Percentiles rank a stretch among this genome's conserved stretches.
Conservation (phyloP, 2,888 invertebrate species). For the Entomobrya proxima region DNA sequence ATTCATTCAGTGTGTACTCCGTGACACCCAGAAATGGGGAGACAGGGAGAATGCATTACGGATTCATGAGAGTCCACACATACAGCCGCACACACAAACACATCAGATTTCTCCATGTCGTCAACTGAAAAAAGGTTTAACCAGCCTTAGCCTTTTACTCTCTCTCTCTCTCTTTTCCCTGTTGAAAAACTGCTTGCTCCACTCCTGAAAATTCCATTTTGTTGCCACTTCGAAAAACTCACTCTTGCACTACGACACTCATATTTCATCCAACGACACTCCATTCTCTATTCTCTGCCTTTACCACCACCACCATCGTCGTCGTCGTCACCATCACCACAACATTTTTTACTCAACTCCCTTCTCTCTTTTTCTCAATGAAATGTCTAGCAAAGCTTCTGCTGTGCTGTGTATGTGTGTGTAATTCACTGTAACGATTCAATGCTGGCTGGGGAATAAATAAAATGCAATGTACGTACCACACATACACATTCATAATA, state of each 20-base stretch:
- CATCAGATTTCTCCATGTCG: slow-evolving; percentile 27
- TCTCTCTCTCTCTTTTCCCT: neutral
- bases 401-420: neutral
- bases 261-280: slow-evolving; percentile 68
- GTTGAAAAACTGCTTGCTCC: neutral
- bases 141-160: slow-evolving; percentile 42
- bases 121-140: slow-evolving; percentile 46
- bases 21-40: slow-evolving; percentile 22
- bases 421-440: slow-evolving; percentile 27
- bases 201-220: slow-evolving; percentile 58
- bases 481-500: slow-evolving; percentile 22
- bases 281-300: slow-evolving; percentile 55
- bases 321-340: slow-evolving; percentile 24
- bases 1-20: neutral
- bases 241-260: slow-evolving; percentile 61
- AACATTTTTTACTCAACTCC: slow-evolving; percentile 42
- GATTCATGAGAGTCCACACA: slow-evolving; percentile 67
- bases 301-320: slow-evolving; percentile 29
- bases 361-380: slow-evolving; percentile 13
- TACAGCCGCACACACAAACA: slow-evolving; percentile 21
- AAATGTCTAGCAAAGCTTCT: no score
- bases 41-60: slow-evolving; percentile 58
- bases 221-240: slow-evolving; percentile 27
- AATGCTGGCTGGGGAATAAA: slow-evolving; percentile 37
- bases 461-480: no score